phyloP scores from a whole-genome alignment of 2,888 invertebrate species.

The Coleophora deauratella region DNA sequence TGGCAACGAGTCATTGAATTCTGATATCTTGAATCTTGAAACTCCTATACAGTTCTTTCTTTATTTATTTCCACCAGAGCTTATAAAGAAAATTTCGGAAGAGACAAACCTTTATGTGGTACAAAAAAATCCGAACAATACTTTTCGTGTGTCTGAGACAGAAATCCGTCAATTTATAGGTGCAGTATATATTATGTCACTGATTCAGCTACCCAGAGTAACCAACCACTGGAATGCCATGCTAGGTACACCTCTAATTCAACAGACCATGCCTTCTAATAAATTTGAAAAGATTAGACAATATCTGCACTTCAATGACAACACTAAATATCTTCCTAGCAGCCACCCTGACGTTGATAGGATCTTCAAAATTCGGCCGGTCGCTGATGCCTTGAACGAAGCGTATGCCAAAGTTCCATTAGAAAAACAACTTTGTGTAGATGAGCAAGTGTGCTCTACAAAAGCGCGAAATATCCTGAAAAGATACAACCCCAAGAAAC shows the following conservation, averaged over 20 bases:
- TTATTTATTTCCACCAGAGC: not conserved
- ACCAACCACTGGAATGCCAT: slow-evolving; percentile 14
- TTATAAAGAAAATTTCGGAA: not conserved
- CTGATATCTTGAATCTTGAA: not conserved
- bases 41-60: not conserved
- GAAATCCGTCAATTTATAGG: not conserved
- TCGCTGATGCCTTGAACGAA: slow-evolving; percentile 16
- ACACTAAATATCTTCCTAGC: slow-evolving; percentile 8
- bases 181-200: not conserved
- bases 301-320: slow-evolving; percentile 22
- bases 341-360: slow-evolving; percentile 12
- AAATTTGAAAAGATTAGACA: slow-evolving; percentile 20
- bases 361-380: slow-evolving; percentile 20
- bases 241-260: slow-evolving; percentile 14
- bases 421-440: slow-evolving; percentile 20
- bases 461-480: slow-evolving; percentile 23
- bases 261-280: slow-evolving; percentile 17
- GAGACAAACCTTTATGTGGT: not conserved
- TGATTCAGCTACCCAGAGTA: slow-evolving; percentile 16
- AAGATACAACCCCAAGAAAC: slow-evolving; percentile 31
- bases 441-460: slow-evolving; percentile 27
- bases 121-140: not conserved
- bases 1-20: not conserved
- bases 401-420: slow-evolving; percentile 12
- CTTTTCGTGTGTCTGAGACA: not conserved